A percentile compares a stretch with the other conserved stretches of the same genome.
These are phyloP conservation scores for Rallus limicola DNA, from an alignment of 2,113 vertebrate species.

Conservation along the genomic window DNA sequence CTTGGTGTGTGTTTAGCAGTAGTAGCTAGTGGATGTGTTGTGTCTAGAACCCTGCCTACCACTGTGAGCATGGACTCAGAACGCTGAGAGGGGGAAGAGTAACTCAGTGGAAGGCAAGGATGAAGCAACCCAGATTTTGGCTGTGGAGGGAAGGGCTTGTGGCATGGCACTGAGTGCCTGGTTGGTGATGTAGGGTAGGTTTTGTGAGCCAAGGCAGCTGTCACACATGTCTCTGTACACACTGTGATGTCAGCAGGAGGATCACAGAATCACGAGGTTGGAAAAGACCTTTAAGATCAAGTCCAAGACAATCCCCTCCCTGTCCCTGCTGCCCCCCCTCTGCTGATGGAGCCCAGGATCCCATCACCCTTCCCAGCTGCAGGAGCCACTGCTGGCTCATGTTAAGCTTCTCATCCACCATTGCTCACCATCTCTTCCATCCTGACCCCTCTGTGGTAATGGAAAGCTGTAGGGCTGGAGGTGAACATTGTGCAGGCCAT, in stretches of 20 bases:
- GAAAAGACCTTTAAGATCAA: no score
- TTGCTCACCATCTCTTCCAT: not conserved
- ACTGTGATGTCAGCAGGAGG: no score
- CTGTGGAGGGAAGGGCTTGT: not conserved
- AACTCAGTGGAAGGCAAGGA: not conserved
- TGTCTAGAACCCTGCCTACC: not conserved
- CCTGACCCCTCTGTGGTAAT: rapidly evolving
- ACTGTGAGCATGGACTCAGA: rapidly evolving
- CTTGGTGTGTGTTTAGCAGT: not conserved
- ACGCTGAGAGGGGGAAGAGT: not conserved
- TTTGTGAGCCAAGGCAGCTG: not conserved
- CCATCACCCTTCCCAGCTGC: no score
- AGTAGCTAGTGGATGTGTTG: not conserved
- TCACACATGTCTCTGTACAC: no score
- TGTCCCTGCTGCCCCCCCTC: no score
- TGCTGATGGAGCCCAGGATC: no score
- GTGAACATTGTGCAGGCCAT: not conserved
- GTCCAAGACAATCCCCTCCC: no score
- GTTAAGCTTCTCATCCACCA: no score
- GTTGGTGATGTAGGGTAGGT: rapidly evolving
- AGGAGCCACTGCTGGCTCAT: no score
- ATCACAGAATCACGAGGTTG: no score
- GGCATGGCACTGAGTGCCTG: not conserved
- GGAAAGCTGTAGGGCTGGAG: not conserved
- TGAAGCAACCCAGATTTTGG: not conserved